Conservation (phyloP, 2,888 invertebrate species). For the Flabesymbios commensalis region DNA sequence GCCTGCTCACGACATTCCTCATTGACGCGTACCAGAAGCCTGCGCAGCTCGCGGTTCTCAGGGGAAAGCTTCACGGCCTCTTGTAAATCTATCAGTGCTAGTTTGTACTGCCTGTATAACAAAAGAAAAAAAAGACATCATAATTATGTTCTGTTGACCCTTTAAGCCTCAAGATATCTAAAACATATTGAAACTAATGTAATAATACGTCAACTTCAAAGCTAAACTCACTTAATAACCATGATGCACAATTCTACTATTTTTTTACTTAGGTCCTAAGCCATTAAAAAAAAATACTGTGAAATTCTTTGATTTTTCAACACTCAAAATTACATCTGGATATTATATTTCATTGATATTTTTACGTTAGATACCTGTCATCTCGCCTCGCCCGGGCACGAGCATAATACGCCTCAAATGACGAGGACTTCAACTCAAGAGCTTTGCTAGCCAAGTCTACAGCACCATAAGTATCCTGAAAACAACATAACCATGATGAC, state of each 20-base stretch:
- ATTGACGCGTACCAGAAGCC: constrained; percentile 74
- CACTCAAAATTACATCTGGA: no score
- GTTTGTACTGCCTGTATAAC: constrained; percentile 49
- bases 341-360: neutral
- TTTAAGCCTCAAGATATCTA: no score
- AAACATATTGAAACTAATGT: no score
- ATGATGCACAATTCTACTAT: no score
- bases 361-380: constrained; percentile 33
- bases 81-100: constrained; percentile 79
- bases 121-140: neutral
- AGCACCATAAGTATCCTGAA: constrained; percentile 66
- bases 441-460: constrained; percentile 87
- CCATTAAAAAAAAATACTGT: no score
- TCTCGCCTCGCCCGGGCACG: constrained; percentile 85
- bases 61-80: constrained; percentile 77
- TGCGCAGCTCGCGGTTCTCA: constrained; percentile 73
- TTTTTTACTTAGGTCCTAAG: no score
- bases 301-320: no score
- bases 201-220: no score
- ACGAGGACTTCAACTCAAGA: constrained; percentile 79
- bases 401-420: constrained; percentile 91
- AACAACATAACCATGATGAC: neutral
- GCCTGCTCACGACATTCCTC: constrained; percentile 67
- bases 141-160: neutral
- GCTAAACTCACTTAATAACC: no score